phyloP scores from a whole-genome alignment of 2,888 invertebrate genomes.

The Spodoptera exigua region DNA sequence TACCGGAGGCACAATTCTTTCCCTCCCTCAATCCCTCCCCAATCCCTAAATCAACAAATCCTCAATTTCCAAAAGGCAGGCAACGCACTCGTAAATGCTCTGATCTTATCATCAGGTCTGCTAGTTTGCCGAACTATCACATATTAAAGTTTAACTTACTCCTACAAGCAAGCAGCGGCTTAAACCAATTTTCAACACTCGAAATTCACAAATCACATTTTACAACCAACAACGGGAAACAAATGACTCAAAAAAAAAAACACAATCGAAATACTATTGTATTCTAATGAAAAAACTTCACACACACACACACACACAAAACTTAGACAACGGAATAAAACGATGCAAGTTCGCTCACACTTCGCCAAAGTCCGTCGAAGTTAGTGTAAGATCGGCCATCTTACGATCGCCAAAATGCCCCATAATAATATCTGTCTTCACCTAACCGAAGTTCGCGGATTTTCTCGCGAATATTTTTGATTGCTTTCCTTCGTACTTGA shows the following conservation, averaged over 20 bases:
- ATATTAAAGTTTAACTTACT: slow-evolving; percentile 13
- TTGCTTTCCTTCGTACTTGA: slow-evolving; percentile 22
- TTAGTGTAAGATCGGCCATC: slow-evolving; percentile 42
- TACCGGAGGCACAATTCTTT: no score
- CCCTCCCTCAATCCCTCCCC: no score
- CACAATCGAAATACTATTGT: slow-evolving; percentile 30
- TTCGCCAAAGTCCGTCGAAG: slow-evolving; percentile 35
- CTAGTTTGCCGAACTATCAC: no score
- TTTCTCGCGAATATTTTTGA: slow-evolving; percentile 35
- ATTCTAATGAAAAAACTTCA: slow-evolving; percentile 51
- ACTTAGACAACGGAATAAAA: slow-evolving; percentile 45
- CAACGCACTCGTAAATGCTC: no score
- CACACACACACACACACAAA: slow-evolving; percentile 25
- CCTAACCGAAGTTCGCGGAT: slow-evolving; percentile 31
- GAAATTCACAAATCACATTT: slow-evolving; percentile 34
- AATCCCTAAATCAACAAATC: no score
- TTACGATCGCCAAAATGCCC: slow-evolving; percentile 47
- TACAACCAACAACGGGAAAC: slow-evolving; percentile 10
- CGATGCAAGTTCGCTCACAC: slow-evolving; percentile 10
- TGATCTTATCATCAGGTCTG: no score
- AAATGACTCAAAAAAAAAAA: slow-evolving; percentile 24
- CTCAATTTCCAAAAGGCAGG: no score
- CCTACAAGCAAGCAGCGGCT: slow-evolving; percentile 12
- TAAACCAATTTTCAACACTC: slow-evolving; percentile 23
- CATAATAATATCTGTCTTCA: slow-evolving; percentile 53